Percentiles rank a stretch among this genome's conserved stretches.
Conservation (phyloP, 2,888 invertebrate genomes). For the Epinotia brunnichana region DNA sequence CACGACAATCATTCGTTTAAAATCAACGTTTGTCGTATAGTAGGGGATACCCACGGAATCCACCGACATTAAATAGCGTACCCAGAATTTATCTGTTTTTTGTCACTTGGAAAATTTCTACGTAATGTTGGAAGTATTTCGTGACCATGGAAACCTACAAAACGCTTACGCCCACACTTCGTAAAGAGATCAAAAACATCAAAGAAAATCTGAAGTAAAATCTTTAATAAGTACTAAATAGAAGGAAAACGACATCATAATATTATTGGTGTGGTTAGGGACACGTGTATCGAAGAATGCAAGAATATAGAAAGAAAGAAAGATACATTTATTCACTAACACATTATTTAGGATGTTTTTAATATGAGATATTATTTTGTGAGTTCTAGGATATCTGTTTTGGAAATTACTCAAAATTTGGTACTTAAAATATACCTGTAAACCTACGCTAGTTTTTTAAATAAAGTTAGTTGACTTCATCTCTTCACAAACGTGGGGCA, state of each 20-base stretch:
- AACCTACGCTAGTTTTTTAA: too few species aligned
- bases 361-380: too few species aligned
- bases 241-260: slow-evolving; percentile 25
- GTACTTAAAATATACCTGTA: too few species aligned
- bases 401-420: too few species aligned
- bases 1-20: too few species aligned
- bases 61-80: background rate
- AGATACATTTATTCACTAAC: too few species aligned
- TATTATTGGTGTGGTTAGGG: background rate
- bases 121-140: slow-evolving; percentile 16
- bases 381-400: too few species aligned
- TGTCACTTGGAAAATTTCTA: background rate
- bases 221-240: slow-evolving; percentile 24
- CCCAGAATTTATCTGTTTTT: background rate
- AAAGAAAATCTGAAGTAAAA: slow-evolving; percentile 20
- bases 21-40: too few species aligned
- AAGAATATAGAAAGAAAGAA: too few species aligned
- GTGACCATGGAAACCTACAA: slow-evolving; percentile 52
- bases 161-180: slow-evolving; percentile 45
- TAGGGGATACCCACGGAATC: background rate
- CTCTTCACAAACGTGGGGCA: too few species aligned
- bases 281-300: slow-evolving; percentile 22
- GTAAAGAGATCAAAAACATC: slow-evolving; percentile 13
- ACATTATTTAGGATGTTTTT: too few species aligned
- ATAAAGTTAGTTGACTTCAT: too few species aligned